Evolutionary conservation across 2,888 invertebrate species (phyloP).

Genomic region (Troglohyphantes excavatus): DNA sequence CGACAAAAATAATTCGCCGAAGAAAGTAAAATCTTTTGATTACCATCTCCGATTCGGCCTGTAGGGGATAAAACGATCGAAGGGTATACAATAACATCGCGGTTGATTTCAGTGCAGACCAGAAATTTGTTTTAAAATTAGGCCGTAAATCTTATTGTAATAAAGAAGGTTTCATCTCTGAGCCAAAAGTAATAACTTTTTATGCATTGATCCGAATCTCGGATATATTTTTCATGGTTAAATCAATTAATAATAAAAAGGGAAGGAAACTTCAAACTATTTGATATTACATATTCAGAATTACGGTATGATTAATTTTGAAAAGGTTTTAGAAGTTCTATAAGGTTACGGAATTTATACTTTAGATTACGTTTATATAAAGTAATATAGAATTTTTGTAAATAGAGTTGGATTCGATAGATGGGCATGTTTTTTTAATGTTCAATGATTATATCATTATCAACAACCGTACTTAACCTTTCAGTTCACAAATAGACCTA

Average conservation of each 20-base stretch:
- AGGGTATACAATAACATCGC: slow-evolving; percentile 50
- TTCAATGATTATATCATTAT: too few relatives aligned
- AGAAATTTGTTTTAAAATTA: slow-evolving; percentile 72
- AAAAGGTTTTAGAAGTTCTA: too few relatives aligned
- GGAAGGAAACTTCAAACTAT: not conserved
- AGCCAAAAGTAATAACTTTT: slow-evolving; percentile 57
- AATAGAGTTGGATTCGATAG: too few relatives aligned
- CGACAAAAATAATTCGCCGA: slow-evolving; percentile 47
- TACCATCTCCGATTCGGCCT: slow-evolving; percentile 13
- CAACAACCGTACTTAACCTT: too few relatives aligned
- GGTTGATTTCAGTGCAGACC: slow-evolving; percentile 40
- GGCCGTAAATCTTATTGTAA: slow-evolving; percentile 67
- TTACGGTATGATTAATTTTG: too few relatives aligned
- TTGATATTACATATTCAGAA: slow-evolving; percentile 4
- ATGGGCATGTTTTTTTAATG: too few relatives aligned
- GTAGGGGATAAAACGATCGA: slow-evolving; percentile 41
- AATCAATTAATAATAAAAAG: slow-evolving; percentile 43
- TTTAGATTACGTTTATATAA: too few relatives aligned
- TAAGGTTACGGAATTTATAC: too few relatives aligned
- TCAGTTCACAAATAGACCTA: too few relatives aligned
- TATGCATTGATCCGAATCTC: slow-evolving; percentile 60
- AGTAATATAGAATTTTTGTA: too few relatives aligned
- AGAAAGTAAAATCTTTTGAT: slow-evolving; percentile 70
- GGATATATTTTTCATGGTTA: slow-evolving; percentile 26
- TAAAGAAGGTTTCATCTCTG: slow-evolving; percentile 31